These are phyloP conservation scores for Pseudopodoces humilis DNA, from an alignment of 2,113 vertebrate genomes.

Conservation along the genomic window DNA sequence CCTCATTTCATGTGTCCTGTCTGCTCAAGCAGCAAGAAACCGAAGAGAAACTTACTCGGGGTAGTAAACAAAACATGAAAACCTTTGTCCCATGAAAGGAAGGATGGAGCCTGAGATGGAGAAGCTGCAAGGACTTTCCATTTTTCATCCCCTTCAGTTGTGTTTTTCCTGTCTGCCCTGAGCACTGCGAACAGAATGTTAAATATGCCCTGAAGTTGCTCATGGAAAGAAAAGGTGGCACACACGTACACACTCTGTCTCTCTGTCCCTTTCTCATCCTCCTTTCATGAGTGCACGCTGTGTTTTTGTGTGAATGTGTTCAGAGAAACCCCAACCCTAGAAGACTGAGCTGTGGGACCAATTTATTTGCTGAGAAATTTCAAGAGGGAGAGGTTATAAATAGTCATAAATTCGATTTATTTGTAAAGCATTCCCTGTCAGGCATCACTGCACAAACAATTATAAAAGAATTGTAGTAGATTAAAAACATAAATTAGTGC, in stretches of 20 bases:
- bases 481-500: slow-evolving; percentile 56
- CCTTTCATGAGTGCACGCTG: fast-evolving
- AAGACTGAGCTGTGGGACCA: not conserved
- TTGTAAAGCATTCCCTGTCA: slow-evolving; percentile 22
- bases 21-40: not conserved
- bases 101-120: not conserved
- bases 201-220: slow-evolving; percentile 34
- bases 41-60: not conserved
- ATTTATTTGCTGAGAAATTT: not conserved
- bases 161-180: slow-evolving; percentile 19
- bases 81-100: not conserved
- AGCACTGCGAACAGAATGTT: slow-evolving; percentile 56
- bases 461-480: slow-evolving; percentile 16
- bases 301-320: not conserved
- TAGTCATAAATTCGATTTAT: slow-evolving; percentile 57
- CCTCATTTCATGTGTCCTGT: not conserved
- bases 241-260: not conserved
- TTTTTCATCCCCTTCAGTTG: slow-evolving; percentile 22
- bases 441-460: slow-evolving; percentile 28
- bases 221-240: slow-evolving; percentile 14
- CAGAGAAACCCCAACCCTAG: not conserved
- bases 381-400: slow-evolving; percentile 27
- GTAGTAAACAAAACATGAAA: not conserved
- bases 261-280: not conserved
- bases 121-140: slow-evolving; percentile 2